Percentiles rank a stretch among this genome's conserved stretches.
phyloP scores from a whole-genome alignment of 2,797 vertebrate genomes.

The Tangara arthus region DNA sequence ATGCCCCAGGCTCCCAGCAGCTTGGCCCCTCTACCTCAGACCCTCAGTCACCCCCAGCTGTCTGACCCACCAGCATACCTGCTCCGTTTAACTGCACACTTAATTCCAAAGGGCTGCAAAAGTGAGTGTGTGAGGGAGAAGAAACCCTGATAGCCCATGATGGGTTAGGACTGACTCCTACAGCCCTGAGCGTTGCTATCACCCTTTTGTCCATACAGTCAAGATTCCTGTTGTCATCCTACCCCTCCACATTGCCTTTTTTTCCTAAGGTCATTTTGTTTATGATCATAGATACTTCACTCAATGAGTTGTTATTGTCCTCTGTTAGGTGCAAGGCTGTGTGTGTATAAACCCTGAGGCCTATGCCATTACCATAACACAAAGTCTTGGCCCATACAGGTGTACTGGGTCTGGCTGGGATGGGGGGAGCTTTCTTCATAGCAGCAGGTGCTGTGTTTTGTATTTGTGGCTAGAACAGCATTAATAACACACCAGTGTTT shows the following conservation, averaged over 20 bases:
- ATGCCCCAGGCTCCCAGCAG: background rate
- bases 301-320: background rate
- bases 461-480: background rate
- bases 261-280: background rate
- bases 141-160: background rate
- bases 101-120: background rate
- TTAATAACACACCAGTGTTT: background rate
- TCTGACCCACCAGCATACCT: background rate
- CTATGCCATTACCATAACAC: background rate
- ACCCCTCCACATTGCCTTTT: rapidly evolving
- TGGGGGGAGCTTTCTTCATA: background rate
- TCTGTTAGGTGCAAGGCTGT: background rate
- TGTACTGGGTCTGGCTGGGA: background rate
- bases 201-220: background rate
- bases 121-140: rapidly evolving
- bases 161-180: background rate
- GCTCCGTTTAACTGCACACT: background rate
- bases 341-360: background rate
- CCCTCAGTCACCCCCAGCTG: background rate
- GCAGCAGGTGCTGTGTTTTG: background rate
- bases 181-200: background rate
- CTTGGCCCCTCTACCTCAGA: background rate
- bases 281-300: background rate
- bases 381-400: background rate
- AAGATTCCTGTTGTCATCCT: background rate